Evolutionary conservation across 2,888 invertebrate species (phyloP), one percentile per base, ranked within the genome.

Genomic region (Cloeon dipterum): DNA sequence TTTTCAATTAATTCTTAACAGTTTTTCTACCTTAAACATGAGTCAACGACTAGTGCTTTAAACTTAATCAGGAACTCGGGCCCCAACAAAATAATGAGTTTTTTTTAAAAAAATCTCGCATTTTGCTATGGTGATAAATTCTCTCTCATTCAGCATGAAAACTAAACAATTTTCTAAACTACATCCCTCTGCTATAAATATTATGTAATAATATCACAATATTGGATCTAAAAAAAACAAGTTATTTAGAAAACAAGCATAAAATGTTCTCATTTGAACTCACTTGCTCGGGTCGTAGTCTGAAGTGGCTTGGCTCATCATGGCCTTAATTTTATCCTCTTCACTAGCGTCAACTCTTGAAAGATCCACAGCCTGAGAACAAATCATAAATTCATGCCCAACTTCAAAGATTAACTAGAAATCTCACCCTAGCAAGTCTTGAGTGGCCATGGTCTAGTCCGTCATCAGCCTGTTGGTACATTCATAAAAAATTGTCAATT

Each of bases 241-340:
- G 20, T 5, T 5, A 8, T 14, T 16, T 21, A 3, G 3, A 18
- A 20, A 20, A 34, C 4, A 3, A 3, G 13, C 23, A 20, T 35
- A 34, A 35, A n/a, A n/a, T n/a, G n/a, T 32, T 39, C 19, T 13
- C 36, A 42, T 41, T 34, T 39, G 36, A 26, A 57, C 75, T 72
- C 69, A 96, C 89, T 89, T 89, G 60, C 88, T 82, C 43, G 91
- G 88, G 59, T 93, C 89, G 63, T 94, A 98, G 54, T 93, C 93
- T 55, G 81, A 77, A 21, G 93, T 91, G 20, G 94, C 91, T 56
- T 94, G 93, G 43, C 81, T 72, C 72, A 94, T 93, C 86, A 96
- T 93, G 42, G 89, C 89, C 55, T 78, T 77, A 49, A 98, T 91
- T 62, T 94, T 94, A 53, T 98, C 94, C 53, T 89, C 89, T 62